Evolutionary conservation across 2,888 invertebrate genomes (phyloP).

Genomic region (Nephrotoma appendiculata): DNA sequence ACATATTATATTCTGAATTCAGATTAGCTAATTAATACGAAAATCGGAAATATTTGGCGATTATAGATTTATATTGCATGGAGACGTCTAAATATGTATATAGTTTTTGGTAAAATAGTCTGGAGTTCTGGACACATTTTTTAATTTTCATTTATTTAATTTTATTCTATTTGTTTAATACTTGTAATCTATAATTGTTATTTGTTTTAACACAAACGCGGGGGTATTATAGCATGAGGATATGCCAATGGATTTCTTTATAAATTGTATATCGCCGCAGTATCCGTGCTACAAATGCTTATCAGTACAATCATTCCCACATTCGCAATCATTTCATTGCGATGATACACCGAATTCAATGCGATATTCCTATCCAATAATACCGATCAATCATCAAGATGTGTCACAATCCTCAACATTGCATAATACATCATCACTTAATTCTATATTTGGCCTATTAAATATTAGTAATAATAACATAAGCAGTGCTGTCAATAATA

Average conservation of each 20-base stretch:
- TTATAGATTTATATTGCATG: too few relatives aligned
- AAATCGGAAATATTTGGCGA: too few relatives aligned
- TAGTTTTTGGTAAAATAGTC: background rate
- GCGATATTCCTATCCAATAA: slow-evolving; percentile 4
- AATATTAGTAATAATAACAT: background rate
- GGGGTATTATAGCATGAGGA: background rate
- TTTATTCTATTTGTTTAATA: background rate
- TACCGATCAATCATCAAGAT: background rate
- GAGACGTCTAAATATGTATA: too few relatives aligned
- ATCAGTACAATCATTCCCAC: slow-evolving; percentile 22
- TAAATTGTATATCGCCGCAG: slow-evolving; percentile 7
- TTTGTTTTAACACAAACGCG: background rate
- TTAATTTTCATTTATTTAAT: background rate
- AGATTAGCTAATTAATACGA: too few relatives aligned
- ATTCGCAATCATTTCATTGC: slow-evolving; percentile 17
- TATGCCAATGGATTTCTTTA: slow-evolving; percentile 9
- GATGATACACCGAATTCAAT: slow-evolving; percentile 5
- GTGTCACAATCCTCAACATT: slow-evolving; percentile 25
- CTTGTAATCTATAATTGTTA: background rate
- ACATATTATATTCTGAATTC: too few relatives aligned
- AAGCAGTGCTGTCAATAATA: background rate
- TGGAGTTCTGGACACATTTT: background rate
- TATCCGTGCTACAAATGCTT: slow-evolving; percentile 4
- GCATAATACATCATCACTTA: slow-evolving; percentile 20
- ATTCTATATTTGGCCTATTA: slow-evolving; percentile 27